Base-by-base conservation (phyloP, 2,797 vertebrate genomes). In the Rhinella marina region DNA sequence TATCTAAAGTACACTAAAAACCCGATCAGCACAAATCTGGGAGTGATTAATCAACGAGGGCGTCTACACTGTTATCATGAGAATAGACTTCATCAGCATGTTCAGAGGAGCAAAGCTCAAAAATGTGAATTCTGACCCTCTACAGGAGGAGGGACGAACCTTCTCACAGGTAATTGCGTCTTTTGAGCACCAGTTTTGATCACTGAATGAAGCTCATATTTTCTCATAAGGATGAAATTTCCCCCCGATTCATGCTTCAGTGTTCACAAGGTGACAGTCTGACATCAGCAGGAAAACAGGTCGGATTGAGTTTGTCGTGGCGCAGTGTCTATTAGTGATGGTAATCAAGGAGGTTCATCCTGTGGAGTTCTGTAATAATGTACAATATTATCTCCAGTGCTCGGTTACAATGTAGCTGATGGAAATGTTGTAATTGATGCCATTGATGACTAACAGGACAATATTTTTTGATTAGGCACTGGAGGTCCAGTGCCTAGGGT, bases 1-100 rank as follows among this genome's bases (percentile, higher is more conserved):
- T 89, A 89, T 86, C 81, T 84, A 72, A 89, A 89, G 88, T 82
- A 86, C 70, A 19, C 75, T 73, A 87, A 80, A 86, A 77, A 75
- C 32, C 13, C 23, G 32, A 78, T 89, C 88, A 86, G 85, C 80
- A 72, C 81, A 80, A 79, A 59, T 78, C 82, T 86, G 64, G 50
- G 52, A 78, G 73, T 73, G 81, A 89, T 89, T 89, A 89, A 89
- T 86, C 84, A 86, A 25, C 1, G 32, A 68, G 57, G 59, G 84
- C 29, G 81, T 85, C 78, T 61, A 83, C 83, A 79, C 73, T 80
- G 59, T 73, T 61, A 86, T 32, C 68, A 82, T 29, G 54, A 73
- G 85, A 83, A 89, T 89, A 75, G 56, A 79, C 85, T 86, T 89
- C 16, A 86, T 86, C 85, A 83, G 81, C 62, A 21, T 64, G 25